Base-by-base conservation (phyloP, 2,888 invertebrate species). In the Nemotelus nigrinus region DNA sequence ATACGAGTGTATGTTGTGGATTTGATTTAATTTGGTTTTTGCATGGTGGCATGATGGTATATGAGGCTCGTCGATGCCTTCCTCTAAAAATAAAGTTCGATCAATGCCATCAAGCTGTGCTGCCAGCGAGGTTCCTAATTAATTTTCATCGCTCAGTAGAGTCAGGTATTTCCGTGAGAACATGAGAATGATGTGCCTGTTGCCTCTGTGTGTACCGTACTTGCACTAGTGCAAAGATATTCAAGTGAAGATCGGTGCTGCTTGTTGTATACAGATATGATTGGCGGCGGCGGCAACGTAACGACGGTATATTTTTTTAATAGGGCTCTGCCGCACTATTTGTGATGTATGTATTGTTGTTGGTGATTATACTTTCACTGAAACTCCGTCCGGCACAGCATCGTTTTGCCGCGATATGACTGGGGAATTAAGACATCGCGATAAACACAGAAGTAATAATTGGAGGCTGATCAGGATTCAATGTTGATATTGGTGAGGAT, bases 101-200 rank as follows among this genome's bases (percentile, higher is more conserved):
- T 60, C 63, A 74, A 74, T 74, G 74, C 74, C 74, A 74, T 74
- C 74, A 74, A 74, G 74, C 74, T 74, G 74, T 74, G 74, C 25
- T 63, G 43, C 39, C 74, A 60, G 74, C 74, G 63, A 74, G 74
- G 74, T 74, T 74, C 63, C 74, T 74, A 74, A 74, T 74, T 74
- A 74, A 74, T 74, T 74, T 74, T 74, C 74, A 44, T 60, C 74
- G 74, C 63, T 74, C 60, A 48, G 74, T 74, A 74, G 63, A 74
- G 70, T 53, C 70, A 70, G 74, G 74, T 63, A 74, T 74, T 74
- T 74, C 74, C 74, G 74, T 74, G 74, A 74, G 74, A 74, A 74
- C 74, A 48, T 63, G 70, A 55, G 8, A 48, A 44, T 64, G 45
- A 63, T 63, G 25, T 25, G 25, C 25, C 25, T 25, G 25, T n/a